Conservation (phyloP, 2,888 invertebrate genomes). For the Macropis europaea region DNA sequence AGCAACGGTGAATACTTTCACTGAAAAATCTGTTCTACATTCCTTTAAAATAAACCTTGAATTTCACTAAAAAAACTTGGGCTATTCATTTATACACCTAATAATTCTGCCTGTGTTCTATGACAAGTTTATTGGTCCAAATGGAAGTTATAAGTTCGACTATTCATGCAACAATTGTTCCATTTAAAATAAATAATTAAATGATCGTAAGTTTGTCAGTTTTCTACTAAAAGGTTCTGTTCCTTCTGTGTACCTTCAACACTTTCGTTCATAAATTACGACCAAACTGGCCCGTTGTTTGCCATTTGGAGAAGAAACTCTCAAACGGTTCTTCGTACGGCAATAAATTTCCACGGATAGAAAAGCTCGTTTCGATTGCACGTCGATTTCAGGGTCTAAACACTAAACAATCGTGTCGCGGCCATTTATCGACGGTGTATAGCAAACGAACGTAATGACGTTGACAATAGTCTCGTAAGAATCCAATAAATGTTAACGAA, state of each 20-base stretch:
- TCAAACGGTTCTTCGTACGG: neutral
- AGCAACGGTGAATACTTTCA: too few species aligned
- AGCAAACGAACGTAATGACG: neutral
- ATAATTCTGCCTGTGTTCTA: too few species aligned
- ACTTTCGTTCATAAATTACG: neutral
- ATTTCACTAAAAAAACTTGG: too few species aligned
- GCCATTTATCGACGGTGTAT: constrained; percentile 15
- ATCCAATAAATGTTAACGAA: constrained; percentile 43
- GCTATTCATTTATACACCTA: too few species aligned
- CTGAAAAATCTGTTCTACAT: too few species aligned
- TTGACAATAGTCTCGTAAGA: constrained; percentile 3
- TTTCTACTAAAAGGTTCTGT: neutral
- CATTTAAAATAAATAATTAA: too few species aligned
- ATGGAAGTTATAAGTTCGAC: too few species aligned
- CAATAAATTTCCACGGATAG: constrained; percentile 9
- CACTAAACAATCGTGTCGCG: neutral
- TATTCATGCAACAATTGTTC: too few species aligned
- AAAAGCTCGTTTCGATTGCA: constrained; percentile 2
- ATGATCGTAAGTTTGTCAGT: neutral
- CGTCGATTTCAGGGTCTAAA: constrained; percentile 6
- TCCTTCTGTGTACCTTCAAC: neutral
- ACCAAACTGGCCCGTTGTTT: neutral
- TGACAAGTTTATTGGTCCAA: too few species aligned
- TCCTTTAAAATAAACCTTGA: too few species aligned
- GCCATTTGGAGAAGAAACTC: neutral